These are phyloP conservation scores for Schizothorax lantsangensis DNA, from an alignment of 2,797 vertebrate genomes.

Conservation along the genomic window DNA sequence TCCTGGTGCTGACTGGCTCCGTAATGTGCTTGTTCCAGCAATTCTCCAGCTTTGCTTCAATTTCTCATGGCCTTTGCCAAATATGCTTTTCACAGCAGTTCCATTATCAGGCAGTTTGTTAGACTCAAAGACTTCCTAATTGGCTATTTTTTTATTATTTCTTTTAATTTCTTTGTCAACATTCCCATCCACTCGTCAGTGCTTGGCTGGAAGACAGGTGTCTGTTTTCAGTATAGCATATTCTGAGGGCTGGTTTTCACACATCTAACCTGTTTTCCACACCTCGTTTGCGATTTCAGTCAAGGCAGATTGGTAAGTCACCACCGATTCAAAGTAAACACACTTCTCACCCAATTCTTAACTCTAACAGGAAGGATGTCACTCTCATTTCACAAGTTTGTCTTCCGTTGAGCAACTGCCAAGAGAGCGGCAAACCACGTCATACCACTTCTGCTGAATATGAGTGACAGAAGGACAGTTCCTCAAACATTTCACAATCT, in stretches of 20 bases:
- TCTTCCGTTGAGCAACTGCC: not conserved
- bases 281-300: constrained; percentile 37
- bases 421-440: not conserved
- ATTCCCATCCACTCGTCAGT: not conserved
- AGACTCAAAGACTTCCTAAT: constrained; percentile 35
- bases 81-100: constrained; percentile 49
- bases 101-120: constrained; percentile 51
- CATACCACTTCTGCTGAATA: not conserved
- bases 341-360: constrained; percentile 30
- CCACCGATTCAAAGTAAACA: not conserved
- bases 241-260: constrained; percentile 40
- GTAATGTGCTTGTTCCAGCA: constrained; percentile 57
- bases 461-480: constrained; percentile 16
- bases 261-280: constrained; percentile 55
- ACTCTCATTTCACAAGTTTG: constrained; percentile 29
- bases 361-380: constrained; percentile 24
- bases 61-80: constrained; percentile 49
- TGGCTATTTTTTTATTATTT: not conserved
- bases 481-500: not conserved
- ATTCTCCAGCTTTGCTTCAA: constrained; percentile 44
- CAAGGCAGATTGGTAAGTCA: constrained; percentile 6
- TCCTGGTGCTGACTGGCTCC: constrained; percentile 19
- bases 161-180: constrained; percentile 2
- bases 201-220: not conserved
- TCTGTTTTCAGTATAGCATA: constrained; percentile 26